phyloP scores from a whole-genome alignment of 2,113 vertebrate genomes.

The Cyprinodon variegatus region DNA sequence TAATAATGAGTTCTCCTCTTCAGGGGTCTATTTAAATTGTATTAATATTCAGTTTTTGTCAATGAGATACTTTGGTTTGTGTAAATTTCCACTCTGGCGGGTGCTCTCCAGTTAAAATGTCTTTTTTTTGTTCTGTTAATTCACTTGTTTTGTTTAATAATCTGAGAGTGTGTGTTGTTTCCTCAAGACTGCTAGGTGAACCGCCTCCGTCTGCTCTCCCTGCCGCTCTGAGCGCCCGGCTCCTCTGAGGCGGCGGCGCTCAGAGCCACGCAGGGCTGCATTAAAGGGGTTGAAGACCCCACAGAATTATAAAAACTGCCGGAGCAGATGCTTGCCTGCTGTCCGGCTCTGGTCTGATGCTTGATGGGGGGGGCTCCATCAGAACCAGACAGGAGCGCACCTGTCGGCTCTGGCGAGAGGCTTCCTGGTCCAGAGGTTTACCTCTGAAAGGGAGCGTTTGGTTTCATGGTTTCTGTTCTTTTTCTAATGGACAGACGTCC shows the following conservation, averaged over 20 bases:
- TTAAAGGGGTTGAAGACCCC: conserved; percentile 13
- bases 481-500: conserved; percentile 70
- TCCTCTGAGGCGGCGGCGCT: conserved; percentile 4
- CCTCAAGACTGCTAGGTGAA: conserved; percentile 76
- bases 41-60: conserved; percentile 70
- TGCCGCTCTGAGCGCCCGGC: background rate
- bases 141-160: conserved; percentile 62
- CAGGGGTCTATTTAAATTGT: conserved; percentile 74
- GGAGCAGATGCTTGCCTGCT: conserved; percentile 9
- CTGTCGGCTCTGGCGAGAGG: conserved; percentile 16
- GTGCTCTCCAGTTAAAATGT: conserved; percentile 66
- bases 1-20: conserved; percentile 68
- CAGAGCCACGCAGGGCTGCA: conserved; percentile 24
- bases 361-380: background rate
- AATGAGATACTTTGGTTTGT: conserved; percentile 66
- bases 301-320: background rate
- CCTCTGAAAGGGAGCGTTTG: conserved; percentile 34
- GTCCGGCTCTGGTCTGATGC: conserved; percentile 6
- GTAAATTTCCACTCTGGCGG: conserved; percentile 68
- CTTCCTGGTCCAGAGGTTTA: conserved; percentile 24
- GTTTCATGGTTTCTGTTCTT: conserved; percentile 70
- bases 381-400: background rate
- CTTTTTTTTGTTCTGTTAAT: conserved; percentile 68
- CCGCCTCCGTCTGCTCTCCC: conserved; percentile 33
- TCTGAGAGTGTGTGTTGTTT: conserved; percentile 52